Percentiles rank a stretch among this genome's conserved stretches.
These are phyloP conservation scores for Stichopus horrens DNA, from an alignment of 53 echinoderm and acorn worm species.

Conservation along the genomic window DNA sequence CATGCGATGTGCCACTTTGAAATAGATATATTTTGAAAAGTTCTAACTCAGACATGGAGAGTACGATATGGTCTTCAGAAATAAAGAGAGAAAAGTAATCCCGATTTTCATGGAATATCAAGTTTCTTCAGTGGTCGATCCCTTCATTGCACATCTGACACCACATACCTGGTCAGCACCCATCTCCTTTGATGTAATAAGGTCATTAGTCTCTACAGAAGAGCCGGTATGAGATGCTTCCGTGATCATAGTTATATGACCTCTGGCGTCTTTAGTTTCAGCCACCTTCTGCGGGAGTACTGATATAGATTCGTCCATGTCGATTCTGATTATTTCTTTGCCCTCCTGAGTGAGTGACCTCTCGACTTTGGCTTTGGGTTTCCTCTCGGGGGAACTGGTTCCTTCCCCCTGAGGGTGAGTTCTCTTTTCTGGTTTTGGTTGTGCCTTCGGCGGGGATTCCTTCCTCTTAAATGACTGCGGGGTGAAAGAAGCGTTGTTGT, in stretches of 20 bases:
- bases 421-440: constrained; percentile 18
- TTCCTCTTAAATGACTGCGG: background rate
- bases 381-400: background rate
- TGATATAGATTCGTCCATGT: constrained; percentile 36
- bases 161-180: constrained; percentile 89
- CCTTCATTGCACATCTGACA: too few relatives aligned
- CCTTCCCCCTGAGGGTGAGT: background rate
- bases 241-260: background rate
- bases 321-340: constrained; percentile 67
- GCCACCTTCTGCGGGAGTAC: background rate
- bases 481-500: background rate
- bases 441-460: background rate
- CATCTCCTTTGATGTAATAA: constrained; percentile 78
- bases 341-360: constrained; percentile 60
- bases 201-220: constrained; percentile 2
- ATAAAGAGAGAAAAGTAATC: background rate
- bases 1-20: too few relatives aligned
- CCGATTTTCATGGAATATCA: background rate
- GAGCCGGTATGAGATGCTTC: background rate
- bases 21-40: too few relatives aligned
- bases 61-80: background rate
- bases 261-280: background rate
- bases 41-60: too few relatives aligned
- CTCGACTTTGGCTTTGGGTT: constrained; percentile 40
- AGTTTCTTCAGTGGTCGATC: too few relatives aligned